Evolutionary conservation across 2,113 vertebrate species (phyloP), one percentile per base, ranked within the genome.

Genomic region (Pandion haliaetus): DNA sequence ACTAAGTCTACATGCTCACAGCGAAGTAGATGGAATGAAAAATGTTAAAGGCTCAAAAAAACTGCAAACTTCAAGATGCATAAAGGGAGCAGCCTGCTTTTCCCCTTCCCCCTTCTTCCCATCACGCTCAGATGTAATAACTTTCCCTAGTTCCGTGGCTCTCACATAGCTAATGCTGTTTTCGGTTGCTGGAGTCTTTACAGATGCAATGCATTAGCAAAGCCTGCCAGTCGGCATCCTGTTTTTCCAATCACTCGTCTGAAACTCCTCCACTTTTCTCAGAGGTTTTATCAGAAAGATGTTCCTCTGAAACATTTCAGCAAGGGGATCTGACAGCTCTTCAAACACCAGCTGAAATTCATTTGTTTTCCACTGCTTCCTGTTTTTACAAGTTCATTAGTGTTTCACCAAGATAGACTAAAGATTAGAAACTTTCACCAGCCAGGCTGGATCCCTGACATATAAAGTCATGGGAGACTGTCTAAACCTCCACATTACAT

Each of bases 201-300:
- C 98, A 97, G 93, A 97, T 96, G 94, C 91, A 77, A 96, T 93
- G 88, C 89, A 95, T 98, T 96, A 98, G 96, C 80, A 94, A 94
- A 81, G 50, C 71, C 90, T 95, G 95, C 97, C 98, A 97, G 96
- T 95, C 95, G 66, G 95, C 96, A 98, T 98, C 98, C 98, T 98
- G 97, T 97, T 98, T 98, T 98, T 96, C 97, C 97, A 98, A 95
- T 96, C 94, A 95, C 88, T 95, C 96, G 96, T 96, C 95, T 97
- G 95, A 97, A 93, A 98, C 98, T 98, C 98, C 98, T 97, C 98
- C 97, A 98, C 95, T 96, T 98, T 98, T 98, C 98, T 98, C 98
- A 98, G 93, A 98, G 96, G 84, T 97, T 94, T 98, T 98, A 98
- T 98, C 98, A 97, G 90, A 96, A 91, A 96, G 97, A 96, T 96